phyloP scores from a whole-genome alignment of 2,888 invertebrate species.

The Chalcosyrphus nemorum region DNA sequence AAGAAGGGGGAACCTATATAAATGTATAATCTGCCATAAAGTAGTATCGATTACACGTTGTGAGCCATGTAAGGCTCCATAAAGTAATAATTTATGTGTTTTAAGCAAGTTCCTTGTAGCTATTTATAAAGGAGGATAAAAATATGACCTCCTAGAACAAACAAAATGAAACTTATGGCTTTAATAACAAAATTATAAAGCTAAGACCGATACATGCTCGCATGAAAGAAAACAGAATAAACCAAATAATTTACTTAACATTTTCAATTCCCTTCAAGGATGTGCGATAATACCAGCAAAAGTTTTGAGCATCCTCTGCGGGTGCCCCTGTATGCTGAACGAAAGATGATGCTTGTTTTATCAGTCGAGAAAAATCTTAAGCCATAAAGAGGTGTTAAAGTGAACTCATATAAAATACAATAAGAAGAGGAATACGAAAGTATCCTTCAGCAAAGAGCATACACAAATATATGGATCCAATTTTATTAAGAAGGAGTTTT shows the following conservation, averaged over 20 bases:
- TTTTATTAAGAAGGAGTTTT: neutral
- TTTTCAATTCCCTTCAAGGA: neutral
- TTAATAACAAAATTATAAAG: too few relatives aligned
- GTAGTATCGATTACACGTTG: too few relatives aligned
- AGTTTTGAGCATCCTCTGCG: neutral
- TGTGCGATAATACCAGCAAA: neutral
- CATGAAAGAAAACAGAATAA: neutral
- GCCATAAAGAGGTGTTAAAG: constrained; percentile 44
- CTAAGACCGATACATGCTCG: too few relatives aligned
- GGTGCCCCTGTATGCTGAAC: neutral
- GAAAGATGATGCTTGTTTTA: constrained; percentile 1
- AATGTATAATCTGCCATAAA: too few relatives aligned
- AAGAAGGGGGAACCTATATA: too few relatives aligned
- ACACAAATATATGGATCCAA: neutral
- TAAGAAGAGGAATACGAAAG: constrained; percentile 22
- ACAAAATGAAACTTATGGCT: too few relatives aligned
- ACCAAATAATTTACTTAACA: too few relatives aligned
- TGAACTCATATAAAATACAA: constrained; percentile 44
- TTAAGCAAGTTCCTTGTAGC: too few relatives aligned
- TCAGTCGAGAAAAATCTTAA: constrained; percentile 33
- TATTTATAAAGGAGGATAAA: too few relatives aligned
- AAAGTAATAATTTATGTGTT: too few relatives aligned
- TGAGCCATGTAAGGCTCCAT: too few relatives aligned
- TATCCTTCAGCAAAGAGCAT: constrained; percentile 14
- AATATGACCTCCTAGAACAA: too few relatives aligned